Percentiles rank a stretch among this genome's conserved stretches.
These are phyloP conservation scores for Eremobia ochroleuca DNA, from an alignment of 2,888 invertebrate species.

Conservation along the genomic window DNA sequence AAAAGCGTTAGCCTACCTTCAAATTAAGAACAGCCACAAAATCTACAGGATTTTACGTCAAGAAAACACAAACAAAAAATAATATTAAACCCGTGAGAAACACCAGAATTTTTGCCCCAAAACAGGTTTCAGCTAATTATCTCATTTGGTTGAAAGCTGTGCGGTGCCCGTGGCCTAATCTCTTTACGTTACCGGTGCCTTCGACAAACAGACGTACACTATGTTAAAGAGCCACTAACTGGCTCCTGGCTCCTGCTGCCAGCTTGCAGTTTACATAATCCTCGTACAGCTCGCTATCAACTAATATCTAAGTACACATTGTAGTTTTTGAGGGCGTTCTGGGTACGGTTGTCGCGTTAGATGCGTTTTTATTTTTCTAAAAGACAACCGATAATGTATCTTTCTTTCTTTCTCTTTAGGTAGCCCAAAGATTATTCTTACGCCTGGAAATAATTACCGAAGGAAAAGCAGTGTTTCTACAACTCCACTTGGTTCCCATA, in stretches of 20 bases:
- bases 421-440: neutral
- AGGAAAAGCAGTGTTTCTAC: neutral
- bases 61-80: conserved; percentile 27
- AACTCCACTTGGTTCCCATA: neutral
- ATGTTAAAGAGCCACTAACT: conserved; percentile 72
- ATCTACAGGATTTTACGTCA: neutral
- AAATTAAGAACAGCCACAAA: neutral
- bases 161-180: conserved; percentile 49
- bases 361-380: neutral
- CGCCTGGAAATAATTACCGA: neutral
- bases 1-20: neutral
- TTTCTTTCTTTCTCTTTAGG: neutral
- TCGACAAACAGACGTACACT: conserved; percentile 63
- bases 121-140: conserved; percentile 43
- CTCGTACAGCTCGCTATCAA: conserved; percentile 56
- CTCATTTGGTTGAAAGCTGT: conserved; percentile 55
- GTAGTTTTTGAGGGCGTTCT: conserved; percentile 40
- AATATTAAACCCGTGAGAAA: conserved; percentile 7
- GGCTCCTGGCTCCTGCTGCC: conserved; percentile 58
- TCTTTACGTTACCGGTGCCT: conserved; percentile 36
- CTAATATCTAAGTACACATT: conserved; percentile 50
- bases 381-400: neutral
- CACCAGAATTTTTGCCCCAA: conserved; percentile 10
- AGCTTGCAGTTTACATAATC: conserved; percentile 74
- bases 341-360: conserved; percentile 3